Base-by-base conservation (phyloP, 2,888 invertebrate species). In the Apodemia duryi region DNA sequence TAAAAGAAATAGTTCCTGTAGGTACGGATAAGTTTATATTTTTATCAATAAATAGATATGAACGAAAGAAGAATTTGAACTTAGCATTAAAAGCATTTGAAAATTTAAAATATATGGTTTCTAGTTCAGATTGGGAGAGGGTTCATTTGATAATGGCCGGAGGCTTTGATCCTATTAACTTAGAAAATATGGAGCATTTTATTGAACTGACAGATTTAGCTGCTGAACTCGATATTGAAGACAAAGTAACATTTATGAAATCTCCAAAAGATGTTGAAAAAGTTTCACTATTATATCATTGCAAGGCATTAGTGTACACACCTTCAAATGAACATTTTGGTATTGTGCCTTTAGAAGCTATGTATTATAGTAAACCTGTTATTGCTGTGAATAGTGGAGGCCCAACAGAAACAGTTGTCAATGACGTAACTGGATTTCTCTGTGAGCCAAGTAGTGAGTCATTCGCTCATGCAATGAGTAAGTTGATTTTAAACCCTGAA, bases 261-360 rank as follows among this genome's bases (percentile, higher is more conserved):
- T 99, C 99, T 0, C 97, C 98, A 1, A 95, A 94, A 63, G 98
- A 99, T 80, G 85, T 93, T 54, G 94, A 95, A 65, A 99, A 99
- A 87, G 93, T 96, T 6, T 94, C 95, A 13, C 87, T 99, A 29
- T 90, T 99, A n/a, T 89, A 93, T 49, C 88, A 94, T 66, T 95
- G 97, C 73, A 93, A 94, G 65, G 96, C 97, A 70, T 88, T 99
- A 29, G 80, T 99, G 32, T 99, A 99, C 80, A 99, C 99, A 7
- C 99, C 99, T 1, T 95, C 96, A 2, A 97, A 97, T 81, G 99
- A 99, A 84, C 99, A 99, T 89, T 99, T 99, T 92, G 99, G 99
- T 6, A 99, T 99, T 76, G 99, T 99, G 9, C 99, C 99, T 0
- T 91, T 99, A 65, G 99, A 99, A 92, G 98, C 99, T 0, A 99